phyloP scores from a whole-genome alignment of 2,797 vertebrate species.

The Anableps anableps region DNA sequence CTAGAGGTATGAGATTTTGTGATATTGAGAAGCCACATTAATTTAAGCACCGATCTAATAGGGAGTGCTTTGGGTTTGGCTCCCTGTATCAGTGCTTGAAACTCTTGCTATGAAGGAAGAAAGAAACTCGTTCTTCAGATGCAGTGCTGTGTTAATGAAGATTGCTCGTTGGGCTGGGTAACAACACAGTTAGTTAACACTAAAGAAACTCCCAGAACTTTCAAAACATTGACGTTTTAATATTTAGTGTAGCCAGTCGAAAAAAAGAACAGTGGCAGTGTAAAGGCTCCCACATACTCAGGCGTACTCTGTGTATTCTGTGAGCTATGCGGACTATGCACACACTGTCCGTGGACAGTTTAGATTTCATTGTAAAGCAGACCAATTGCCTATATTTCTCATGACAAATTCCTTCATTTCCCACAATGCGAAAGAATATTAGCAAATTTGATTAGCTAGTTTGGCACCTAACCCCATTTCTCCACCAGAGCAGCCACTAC shows the following conservation, averaged over 20 bases:
- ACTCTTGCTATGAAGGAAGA: background rate
- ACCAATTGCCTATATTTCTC: too few species aligned
- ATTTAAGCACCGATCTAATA: background rate
- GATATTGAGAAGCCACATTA: background rate
- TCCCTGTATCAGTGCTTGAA: background rate
- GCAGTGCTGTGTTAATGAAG: background rate
- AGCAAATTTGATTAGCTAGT: too few species aligned
- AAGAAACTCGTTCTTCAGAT: background rate
- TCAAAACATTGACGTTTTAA: background rate
- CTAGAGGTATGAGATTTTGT: background rate
- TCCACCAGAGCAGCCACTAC: too few species aligned
- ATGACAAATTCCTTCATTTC: too few species aligned
- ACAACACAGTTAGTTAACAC: background rate
- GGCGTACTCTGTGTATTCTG: too few species aligned
- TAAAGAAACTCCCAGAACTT: background rate
- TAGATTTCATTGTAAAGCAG: too few species aligned
- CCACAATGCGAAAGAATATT: too few species aligned
- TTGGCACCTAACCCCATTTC: too few species aligned
- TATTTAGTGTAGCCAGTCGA: background rate
- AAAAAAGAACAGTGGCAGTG: background rate
- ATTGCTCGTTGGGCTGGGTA: background rate
- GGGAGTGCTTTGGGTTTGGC: background rate
- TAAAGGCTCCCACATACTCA: too few species aligned
- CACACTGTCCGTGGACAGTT: too few species aligned
- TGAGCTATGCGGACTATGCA: too few species aligned